Evolutionary conservation across 2,888 invertebrate genomes (phyloP), one percentile per base, ranked within the genome.

Genomic region (Idaea straminata): DNA sequence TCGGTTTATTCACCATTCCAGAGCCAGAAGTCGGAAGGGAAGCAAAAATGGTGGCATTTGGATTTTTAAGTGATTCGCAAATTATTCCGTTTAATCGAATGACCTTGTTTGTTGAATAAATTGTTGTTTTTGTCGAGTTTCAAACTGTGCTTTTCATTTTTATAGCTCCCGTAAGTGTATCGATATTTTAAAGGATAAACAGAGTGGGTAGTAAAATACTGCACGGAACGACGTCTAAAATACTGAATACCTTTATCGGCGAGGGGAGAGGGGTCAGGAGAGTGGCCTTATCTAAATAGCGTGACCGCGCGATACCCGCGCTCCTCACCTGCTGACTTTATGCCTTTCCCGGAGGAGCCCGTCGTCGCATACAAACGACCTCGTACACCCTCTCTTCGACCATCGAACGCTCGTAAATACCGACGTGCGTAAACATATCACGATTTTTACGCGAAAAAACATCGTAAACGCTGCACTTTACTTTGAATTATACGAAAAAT

Each of bases 31-130:
- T 80, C 84, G 82, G 80, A 79, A 84, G 87, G 87, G 85, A 87
- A 88, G 81, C 84, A 82, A 79, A 85, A 88, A 87, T 81, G 84
- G 83, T 85, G 87, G 83, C 88, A 87, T 92, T 92, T 89, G 84
- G 86, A 85, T 85, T 89, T 89, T 86, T 86, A 89, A 90, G 84
- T 85, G 89, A 88, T 89, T 87, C 85, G 86, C 88, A 89, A 91
- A 92, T 91, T 85, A 90, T 91, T 91, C 85, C 85, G 86, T 85
- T 86, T 90, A 89, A 90, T 91, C 89, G 85, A 88, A 86, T 88
- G 84, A 86, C 85, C 85, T 85, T 88, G 84, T 89, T 90, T 88
- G 86, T 88, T 83, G 77, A 72, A 47, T 47, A 47, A 47, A 47
- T 47, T 47, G 82, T 83, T 79, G 78, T 83, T 84, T 80, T 77